A percentile compares a stretch with the other conserved stretches of the same genome.
Conservation (phyloP, 2,113 vertebrate genomes). For the Panthera uncia region DNA sequence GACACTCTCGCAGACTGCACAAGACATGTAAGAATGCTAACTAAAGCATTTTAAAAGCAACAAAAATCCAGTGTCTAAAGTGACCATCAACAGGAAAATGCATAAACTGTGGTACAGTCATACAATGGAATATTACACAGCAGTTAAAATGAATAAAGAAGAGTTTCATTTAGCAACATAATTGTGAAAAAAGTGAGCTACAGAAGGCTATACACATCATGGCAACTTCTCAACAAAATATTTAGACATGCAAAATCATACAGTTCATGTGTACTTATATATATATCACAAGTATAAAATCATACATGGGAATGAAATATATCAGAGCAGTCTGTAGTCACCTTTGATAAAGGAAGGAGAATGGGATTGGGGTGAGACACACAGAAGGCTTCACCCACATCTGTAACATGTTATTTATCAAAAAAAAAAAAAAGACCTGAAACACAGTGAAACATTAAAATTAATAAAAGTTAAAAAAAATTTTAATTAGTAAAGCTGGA, state of each 20-base stretch:
- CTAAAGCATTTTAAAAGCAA: not conserved
- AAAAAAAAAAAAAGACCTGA: not conserved
- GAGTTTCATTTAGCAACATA: not conserved
- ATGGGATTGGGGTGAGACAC: not conserved
- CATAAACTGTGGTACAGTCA: not conserved
- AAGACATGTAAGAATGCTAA: not conserved
- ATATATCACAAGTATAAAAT: not conserved
- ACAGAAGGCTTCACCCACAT: not conserved
- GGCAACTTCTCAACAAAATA: not conserved
- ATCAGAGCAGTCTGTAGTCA: not conserved
- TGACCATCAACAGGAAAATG: not conserved
- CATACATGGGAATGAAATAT: not conserved
- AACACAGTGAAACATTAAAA: not conserved
- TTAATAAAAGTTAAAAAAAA: not conserved
- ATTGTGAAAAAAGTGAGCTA: not conserved
- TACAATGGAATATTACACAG: not conserved
- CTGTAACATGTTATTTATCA: not conserved
- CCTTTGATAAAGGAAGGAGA: not conserved
- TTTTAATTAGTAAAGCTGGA: not conserved
- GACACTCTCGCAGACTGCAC: not conserved
- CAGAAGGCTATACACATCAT: not conserved
- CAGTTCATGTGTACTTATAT: not conserved
- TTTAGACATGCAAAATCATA: not conserved
- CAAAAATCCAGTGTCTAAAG: not conserved
- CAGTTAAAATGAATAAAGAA: not conserved